Conservation (phyloP, 2,888 invertebrate genomes). For the Desoria tigrina region DNA sequence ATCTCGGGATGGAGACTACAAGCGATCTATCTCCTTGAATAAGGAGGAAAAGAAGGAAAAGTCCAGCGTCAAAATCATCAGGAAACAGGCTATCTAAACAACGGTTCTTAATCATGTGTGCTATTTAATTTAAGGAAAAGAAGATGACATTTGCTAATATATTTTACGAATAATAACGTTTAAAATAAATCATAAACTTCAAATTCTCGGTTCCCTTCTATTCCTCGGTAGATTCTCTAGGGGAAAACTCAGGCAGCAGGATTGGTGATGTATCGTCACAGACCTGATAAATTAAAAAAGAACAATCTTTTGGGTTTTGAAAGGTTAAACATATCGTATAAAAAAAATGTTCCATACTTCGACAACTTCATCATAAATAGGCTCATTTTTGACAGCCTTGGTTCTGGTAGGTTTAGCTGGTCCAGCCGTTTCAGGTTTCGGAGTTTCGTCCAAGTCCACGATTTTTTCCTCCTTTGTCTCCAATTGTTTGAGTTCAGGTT, state of each 20-base stretch:
- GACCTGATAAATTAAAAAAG: slow-evolving; percentile 5
- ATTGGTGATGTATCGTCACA: slow-evolving; percentile 14
- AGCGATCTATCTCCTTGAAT: neutral
- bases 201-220: too few species aligned
- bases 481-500: too few species aligned
- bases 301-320: too few species aligned
- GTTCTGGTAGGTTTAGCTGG: slow-evolving; percentile 12
- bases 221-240: neutral
- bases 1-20: slow-evolving; percentile 17
- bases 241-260: neutral
- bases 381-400: neutral
- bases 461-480: too few species aligned
- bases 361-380: slow-evolving; percentile 24
- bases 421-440: too few species aligned
- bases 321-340: neutral
- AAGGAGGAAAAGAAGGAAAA: too few species aligned
- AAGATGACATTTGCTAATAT: neutral
- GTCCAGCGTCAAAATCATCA: too few species aligned
- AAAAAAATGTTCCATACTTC: slow-evolving; percentile 22
- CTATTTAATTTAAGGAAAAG: neutral
- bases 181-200: too few species aligned
- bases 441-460: too few species aligned
- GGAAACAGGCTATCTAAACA: too few species aligned
- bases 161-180: neutral
- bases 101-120: too few species aligned